Base-by-base conservation (phyloP, 2,113 vertebrate species). In the Urocynchramus pylzowi region DNA sequence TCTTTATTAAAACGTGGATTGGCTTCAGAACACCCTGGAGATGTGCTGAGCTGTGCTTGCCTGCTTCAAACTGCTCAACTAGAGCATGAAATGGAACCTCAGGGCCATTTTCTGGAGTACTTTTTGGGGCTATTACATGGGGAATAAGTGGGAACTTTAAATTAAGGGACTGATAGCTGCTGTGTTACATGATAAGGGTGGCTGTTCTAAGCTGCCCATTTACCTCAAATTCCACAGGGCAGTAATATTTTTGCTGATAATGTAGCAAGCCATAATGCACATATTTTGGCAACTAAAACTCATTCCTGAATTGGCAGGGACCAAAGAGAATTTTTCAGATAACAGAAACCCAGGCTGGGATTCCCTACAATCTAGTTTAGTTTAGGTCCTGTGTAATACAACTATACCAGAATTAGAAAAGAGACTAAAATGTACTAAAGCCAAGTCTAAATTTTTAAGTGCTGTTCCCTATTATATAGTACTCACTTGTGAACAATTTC, bases 1-100 rank as follows among this genome's bases (percentile, higher is more conserved):
- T 92, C 89, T 92, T 89, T 78, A 93, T 95, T 95, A 92, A 90
- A 95, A 89, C 5, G 16, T 52, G 87, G 79, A 79, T 67, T 1
- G 0, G 61, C 76, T 82, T 91, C 94, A 96, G 93, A 95, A 95
- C 84, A 84, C 81, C 73, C 84, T 45, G 53, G 65, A 94, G 89
- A 85, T 93, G 42, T 93, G 84, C 89, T 89, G 81, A 83, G 65
- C 81, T 92, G 49, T 56, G 73, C 73, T 88, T 73, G 50, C 67
- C 78, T 93, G 61, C 87, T 93, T 76, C 91, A 77, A 85, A 85
- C 59, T 86, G 50, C 59, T 90, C 82, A 73, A 57, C 87, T 69
- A 39, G 6, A 94, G 84, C 79, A 94, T 42, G 67, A 91, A 96
- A 87, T 84, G 45, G 84, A 94, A 95, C 75, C 84, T 91, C 1